A percentile compares a stretch with the other conserved stretches of the same genome.
Conservation (phyloP, 2,888 invertebrate species). For the Electrophaes corylata region DNA sequence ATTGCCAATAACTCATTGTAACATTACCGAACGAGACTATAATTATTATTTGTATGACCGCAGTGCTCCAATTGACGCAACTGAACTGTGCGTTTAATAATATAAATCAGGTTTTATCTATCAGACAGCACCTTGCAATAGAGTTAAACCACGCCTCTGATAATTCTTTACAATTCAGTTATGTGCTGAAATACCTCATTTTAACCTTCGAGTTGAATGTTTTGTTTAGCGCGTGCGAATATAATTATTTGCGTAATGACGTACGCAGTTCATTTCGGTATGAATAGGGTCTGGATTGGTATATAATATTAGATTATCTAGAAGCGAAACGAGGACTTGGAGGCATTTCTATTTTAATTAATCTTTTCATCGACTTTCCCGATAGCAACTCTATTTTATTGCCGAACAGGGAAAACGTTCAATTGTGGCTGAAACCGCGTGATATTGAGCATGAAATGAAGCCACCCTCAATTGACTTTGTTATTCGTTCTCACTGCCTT, state of each 20-base stretch:
- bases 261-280: background rate
- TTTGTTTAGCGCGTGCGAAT: constrained; percentile 7
- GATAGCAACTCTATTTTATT: constrained; percentile 24
- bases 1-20: constrained; percentile 30
- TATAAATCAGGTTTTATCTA: constrained; percentile 39
- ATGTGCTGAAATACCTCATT: constrained; percentile 4
- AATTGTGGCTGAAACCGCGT: constrained; percentile 25
- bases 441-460: constrained; percentile 44
- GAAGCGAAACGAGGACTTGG: background rate
- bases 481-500: constrained; percentile 29
- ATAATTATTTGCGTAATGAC: constrained; percentile 4
- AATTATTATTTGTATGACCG: constrained; percentile 30
- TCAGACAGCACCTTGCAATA: constrained; percentile 18
- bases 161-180: background rate
- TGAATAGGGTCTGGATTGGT: background rate
- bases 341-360: constrained; percentile 22
- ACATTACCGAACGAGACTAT: constrained; percentile 37
- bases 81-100: constrained; percentile 26
- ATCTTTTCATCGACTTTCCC: constrained; percentile 24
- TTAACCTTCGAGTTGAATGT: constrained; percentile 5
- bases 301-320: background rate
- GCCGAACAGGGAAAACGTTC: constrained; percentile 25
- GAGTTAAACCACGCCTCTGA: constrained; percentile 30
- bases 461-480: constrained; percentile 35
- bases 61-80: constrained; percentile 40